Conservation (phyloP, 2,797 vertebrate species). For the Orestias chungarensis region DNA sequence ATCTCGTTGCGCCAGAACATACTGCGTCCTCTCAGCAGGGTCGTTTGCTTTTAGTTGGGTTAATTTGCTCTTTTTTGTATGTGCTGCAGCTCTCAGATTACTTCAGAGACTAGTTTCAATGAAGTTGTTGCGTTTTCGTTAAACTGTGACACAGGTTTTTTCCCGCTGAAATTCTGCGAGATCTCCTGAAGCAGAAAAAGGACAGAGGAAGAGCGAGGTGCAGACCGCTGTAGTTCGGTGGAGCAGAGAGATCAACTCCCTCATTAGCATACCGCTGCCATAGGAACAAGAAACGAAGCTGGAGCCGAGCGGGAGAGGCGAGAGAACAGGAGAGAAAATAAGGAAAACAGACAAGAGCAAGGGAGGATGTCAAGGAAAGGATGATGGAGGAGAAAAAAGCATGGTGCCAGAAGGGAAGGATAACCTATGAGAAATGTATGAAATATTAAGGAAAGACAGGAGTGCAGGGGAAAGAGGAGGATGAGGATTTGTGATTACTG, state of each 20-base stretch:
- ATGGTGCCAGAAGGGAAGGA: neutral
- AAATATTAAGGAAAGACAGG: constrained; percentile 1
- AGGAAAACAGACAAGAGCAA: neutral
- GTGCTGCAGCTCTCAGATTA: neutral
- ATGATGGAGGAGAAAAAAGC: neutral
- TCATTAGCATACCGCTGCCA: constrained; percentile 78
- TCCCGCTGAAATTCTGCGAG: constrained; percentile 8
- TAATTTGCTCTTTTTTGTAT: neutral
- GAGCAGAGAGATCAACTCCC: constrained; percentile 53
- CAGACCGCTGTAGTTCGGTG: constrained; percentile 44
- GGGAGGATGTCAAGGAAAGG: neutral
- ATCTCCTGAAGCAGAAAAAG: constrained; percentile 1
- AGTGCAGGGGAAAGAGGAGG: neutral
- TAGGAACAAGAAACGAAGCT: constrained; percentile 74
- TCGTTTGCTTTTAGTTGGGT: neutral
- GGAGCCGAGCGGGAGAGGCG: constrained; percentile 23
- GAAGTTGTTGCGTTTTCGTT: neutral
- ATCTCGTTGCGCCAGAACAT: neutral
- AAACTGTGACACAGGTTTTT: constrained; percentile 6
- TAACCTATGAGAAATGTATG: neutral
- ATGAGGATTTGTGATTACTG: neutral
- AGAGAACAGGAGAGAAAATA: neutral
- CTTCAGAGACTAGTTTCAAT: neutral
- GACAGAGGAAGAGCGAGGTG: constrained; percentile 22
- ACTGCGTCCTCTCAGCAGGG: neutral